Percentiles rank a stretch among this genome's conserved stretches.
Evolutionary conservation across 2,888 invertebrate species (phyloP).

Genomic region (Lasioglossum vierecki): DNA sequence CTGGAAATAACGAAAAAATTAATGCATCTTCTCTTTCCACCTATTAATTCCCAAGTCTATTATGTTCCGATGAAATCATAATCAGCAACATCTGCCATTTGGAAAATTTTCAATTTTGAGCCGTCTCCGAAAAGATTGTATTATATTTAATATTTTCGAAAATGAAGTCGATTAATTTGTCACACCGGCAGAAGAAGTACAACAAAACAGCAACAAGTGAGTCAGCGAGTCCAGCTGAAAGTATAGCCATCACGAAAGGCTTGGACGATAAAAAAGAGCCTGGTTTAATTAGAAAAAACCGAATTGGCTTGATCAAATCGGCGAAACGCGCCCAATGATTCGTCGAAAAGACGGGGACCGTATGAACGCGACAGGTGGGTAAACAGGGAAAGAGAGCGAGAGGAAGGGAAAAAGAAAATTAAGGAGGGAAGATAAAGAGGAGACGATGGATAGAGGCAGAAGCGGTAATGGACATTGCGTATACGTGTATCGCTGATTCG

Average conservation of each 20-base stretch:
- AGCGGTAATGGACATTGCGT: slow-evolving; percentile 73
- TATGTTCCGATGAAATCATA: too few species aligned
- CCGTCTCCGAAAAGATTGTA: too few species aligned
- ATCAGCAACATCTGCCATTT: too few species aligned
- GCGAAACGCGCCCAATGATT: slow-evolving; percentile 63
- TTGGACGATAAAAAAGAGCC: slow-evolving; percentile 11
- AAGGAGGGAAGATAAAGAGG: slow-evolving; percentile 14
- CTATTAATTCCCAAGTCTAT: too few species aligned
- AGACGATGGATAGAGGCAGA: slow-evolving; percentile 15
- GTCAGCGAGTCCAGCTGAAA: not conserved
- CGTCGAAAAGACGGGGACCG: slow-evolving; percentile 42
- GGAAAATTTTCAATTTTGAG: too few species aligned
- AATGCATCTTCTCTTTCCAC: too few species aligned
- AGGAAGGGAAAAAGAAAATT: not conserved
- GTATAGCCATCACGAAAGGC: not conserved
- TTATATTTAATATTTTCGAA: too few species aligned
- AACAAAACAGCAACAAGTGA: not conserved
- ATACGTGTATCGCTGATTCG: slow-evolving; percentile 78
- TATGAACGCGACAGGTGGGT: slow-evolving; percentile 56
- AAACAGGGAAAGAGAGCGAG: slow-evolving; percentile 27
- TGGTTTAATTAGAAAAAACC: slow-evolving; percentile 46
- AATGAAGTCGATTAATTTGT: too few species aligned
- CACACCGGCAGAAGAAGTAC: not conserved
- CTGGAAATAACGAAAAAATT: too few species aligned
- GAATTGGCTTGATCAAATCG: slow-evolving; percentile 47